Evolutionary conservation across 1,140 invertebrate genomes (phyloP), one percentile per base, ranked within the genome.

Genomic region (Meloidogyne hapla): DNA sequence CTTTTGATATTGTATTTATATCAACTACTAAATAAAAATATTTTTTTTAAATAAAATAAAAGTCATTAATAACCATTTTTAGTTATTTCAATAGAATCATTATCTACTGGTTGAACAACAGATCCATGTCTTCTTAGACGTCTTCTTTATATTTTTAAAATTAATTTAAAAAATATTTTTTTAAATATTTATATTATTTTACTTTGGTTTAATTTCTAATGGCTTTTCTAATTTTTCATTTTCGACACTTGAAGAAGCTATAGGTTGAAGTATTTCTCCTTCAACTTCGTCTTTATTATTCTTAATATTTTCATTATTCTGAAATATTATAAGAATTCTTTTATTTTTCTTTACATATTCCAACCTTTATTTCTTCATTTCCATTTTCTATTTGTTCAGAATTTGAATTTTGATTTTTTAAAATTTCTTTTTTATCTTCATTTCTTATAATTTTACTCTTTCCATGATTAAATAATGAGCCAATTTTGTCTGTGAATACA

Each of bases 91-190:
- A 56, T n/a, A n/a, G n/a, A 56, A n/a, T 56, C 48, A 56, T 56
- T 56, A n/a, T n/a, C n/a, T 56, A 56, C n/a, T 56, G 48, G 48
- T 56, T 56, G 18, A 56, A 56, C 48, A 56, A 56, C n/a, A n/a
- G 48, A 56, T 56, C 48, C 48, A 56, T 18, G 48, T 56, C n/a
- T 4, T 56, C 48, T 21, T 4, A 56, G 4, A 15, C 48, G 18
- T 56, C n/a, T 56, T 56, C 48, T 56, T n/a, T 21, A 56, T 6
- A 56, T 56, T n/a, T 56, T n/a, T n/a, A 56, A 33, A 33, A 33
- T 33, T 33, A 33, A 33, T 33, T 33, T 33, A 6, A 33, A 33
- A 33, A 33, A 6, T 6, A 33, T 33, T 33, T 33, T 6, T 6
- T 4, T 33, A 33, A 33, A 33, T 6, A 33, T 33, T 6, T 33